These are phyloP conservation scores for Megastigmus dorsalis DNA, from an alignment of 2,888 invertebrate species.

Conservation along the genomic window DNA sequence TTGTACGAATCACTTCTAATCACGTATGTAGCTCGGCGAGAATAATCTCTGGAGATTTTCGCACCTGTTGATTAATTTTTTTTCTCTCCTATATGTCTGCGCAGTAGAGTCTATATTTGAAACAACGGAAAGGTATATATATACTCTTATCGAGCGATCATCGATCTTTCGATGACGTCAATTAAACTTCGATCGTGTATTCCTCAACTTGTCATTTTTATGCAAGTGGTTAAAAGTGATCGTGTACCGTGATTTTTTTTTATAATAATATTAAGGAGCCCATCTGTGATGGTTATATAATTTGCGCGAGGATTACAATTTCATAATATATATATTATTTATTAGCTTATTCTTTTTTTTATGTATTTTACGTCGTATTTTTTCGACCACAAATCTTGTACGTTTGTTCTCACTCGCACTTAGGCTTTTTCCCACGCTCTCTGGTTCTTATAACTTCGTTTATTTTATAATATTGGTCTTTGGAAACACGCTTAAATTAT, in stretches of 20 bases:
- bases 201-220: not conserved
- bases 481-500: slow-evolving; percentile 1
- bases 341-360: not conserved
- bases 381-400: not conserved
- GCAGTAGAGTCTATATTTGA: no score
- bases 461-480: slow-evolving; percentile 33
- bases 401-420: not conserved
- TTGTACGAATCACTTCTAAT: slow-evolving; percentile 4
- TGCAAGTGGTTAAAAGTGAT: not conserved
- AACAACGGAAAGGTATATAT: no score
- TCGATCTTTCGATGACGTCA: no score
- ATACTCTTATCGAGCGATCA: no score
- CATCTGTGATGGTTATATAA: not conserved
- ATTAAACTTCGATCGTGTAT: no score
- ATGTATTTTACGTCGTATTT: not conserved
- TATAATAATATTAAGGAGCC: not conserved
- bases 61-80: slow-evolving; percentile 31
- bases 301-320: not conserved
- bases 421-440: not conserved
- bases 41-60: slow-evolving; percentile 11
- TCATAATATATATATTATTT: not conserved
- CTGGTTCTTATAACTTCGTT: not conserved
- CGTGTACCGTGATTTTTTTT: not conserved
- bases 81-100: not conserved
- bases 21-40: not conserved